phyloP scores from a whole-genome alignment of 2,113 vertebrate genomes.

The Chionomys nivalis region DNA sequence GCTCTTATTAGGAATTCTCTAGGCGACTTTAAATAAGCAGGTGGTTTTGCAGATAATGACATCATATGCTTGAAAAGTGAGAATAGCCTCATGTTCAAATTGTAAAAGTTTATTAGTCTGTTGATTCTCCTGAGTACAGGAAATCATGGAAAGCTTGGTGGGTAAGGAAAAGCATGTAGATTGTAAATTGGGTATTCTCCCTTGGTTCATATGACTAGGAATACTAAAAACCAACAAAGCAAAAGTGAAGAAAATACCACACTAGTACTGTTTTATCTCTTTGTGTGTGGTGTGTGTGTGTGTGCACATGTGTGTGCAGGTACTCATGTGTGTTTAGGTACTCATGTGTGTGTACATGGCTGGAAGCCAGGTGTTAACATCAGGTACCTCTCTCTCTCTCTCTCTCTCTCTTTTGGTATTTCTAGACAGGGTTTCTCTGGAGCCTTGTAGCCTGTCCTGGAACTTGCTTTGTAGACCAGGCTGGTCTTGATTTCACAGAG shows the following conservation, averaged over 20 bases:
- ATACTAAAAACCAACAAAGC: neutral
- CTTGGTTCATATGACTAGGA: neutral
- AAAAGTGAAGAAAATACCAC: neutral
- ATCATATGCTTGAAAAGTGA: constrained; percentile 68
- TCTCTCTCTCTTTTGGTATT: no score
- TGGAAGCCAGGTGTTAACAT: neutral
- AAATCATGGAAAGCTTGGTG: neutral
- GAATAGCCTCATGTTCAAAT: constrained; percentile 56
- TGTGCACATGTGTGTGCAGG: neutral
- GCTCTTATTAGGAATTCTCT: constrained; percentile 66
- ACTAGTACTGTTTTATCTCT: neutral
- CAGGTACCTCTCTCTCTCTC: neutral
- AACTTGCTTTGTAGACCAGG: no score
- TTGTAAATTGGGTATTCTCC: neutral
- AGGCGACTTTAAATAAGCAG: constrained; percentile 64
- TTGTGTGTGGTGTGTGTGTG: neutral
- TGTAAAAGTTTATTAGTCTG: neutral
- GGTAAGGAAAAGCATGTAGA: neutral
- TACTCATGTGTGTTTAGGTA: neutral
- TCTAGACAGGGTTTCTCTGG: no score
- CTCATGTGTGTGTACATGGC: neutral
- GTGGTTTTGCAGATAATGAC: constrained; percentile 56
- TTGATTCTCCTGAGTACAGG: neutral
- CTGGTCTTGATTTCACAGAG: no score
- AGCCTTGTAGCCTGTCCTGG: no score